Percentiles rank a stretch among this genome's conserved stretches.
These are phyloP conservation scores for Calcarius ornatus DNA, from an alignment of 2,113 vertebrate genomes.

Conservation along the genomic window DNA sequence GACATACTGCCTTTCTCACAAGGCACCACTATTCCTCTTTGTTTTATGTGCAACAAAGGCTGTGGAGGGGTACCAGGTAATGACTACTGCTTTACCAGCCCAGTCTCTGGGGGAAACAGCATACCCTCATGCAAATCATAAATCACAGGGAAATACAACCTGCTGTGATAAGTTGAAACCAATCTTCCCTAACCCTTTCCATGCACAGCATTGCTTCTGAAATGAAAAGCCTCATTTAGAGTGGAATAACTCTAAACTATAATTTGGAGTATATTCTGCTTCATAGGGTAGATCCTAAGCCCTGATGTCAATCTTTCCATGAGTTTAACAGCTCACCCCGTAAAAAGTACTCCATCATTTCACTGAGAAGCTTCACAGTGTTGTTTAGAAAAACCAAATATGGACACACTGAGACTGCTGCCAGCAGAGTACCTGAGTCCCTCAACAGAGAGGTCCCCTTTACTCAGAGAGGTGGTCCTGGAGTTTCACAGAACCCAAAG, in stretches of 20 bases:
- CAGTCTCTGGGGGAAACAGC: not conserved
- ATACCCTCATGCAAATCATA: not conserved
- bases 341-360: not conserved
- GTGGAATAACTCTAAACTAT: not conserved
- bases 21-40: not conserved
- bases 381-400: not conserved
- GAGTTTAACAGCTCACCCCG: not conserved
- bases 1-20: not conserved
- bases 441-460: not conserved
- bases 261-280: not conserved
- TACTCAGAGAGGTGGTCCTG: not conserved
- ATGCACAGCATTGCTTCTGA: not conserved
- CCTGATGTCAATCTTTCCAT: not conserved
- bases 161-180: not conserved
- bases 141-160: conserved; percentile 17
- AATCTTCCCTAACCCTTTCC: not conserved
- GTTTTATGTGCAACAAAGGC: conserved; percentile 7
- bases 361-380: not conserved
- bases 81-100: not conserved
- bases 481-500: not conserved
- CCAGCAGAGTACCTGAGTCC: not conserved
- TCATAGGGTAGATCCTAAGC: not conserved
- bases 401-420: fast-evolving
- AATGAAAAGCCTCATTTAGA: not conserved
- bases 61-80: not conserved